Conservation (phyloP, 2,888 invertebrate species). For the Drosophila tripunctata region DNA sequence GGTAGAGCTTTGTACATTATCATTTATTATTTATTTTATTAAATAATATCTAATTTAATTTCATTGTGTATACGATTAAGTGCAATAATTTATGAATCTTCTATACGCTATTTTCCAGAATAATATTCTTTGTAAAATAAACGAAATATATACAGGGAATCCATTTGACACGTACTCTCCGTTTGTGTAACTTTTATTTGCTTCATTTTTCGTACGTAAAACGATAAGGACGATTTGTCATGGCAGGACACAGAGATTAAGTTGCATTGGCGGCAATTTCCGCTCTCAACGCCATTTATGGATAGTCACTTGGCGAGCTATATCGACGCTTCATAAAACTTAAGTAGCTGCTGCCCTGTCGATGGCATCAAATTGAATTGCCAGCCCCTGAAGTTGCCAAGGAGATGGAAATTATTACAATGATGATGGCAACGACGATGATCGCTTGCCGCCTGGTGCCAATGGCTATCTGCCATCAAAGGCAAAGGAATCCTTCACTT, state of each 20-base stretch:
- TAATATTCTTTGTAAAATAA: too few species aligned
- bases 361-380: constrained; percentile 64
- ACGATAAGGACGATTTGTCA: constrained; percentile 76
- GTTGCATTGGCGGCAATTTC: constrained; percentile 59
- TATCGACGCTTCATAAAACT: constrained; percentile 73
- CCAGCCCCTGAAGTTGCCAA: constrained; percentile 34
- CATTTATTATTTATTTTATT: too few species aligned
- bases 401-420: constrained; percentile 54
- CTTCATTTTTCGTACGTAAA: constrained; percentile 30
- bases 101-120: too few species aligned
- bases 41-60: too few species aligned
- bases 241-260: constrained; percentile 66
- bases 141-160: constrained; percentile 15
- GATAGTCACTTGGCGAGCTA: constrained; percentile 39
- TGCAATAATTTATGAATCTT: too few species aligned
- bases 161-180: neutral
- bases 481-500: constrained; percentile 25
- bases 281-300: constrained; percentile 48
- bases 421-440: constrained; percentile 12
- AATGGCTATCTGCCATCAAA: constrained; percentile 32
- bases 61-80: too few species aligned
- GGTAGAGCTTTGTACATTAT: too few species aligned
- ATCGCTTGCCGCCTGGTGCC: constrained; percentile 9
- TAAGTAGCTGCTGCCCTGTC: constrained; percentile 56
- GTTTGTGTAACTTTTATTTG: neutral